phyloP scores from a whole-genome alignment of 2,113 vertebrate genomes.

The Melanerpes formicivorus region DNA sequence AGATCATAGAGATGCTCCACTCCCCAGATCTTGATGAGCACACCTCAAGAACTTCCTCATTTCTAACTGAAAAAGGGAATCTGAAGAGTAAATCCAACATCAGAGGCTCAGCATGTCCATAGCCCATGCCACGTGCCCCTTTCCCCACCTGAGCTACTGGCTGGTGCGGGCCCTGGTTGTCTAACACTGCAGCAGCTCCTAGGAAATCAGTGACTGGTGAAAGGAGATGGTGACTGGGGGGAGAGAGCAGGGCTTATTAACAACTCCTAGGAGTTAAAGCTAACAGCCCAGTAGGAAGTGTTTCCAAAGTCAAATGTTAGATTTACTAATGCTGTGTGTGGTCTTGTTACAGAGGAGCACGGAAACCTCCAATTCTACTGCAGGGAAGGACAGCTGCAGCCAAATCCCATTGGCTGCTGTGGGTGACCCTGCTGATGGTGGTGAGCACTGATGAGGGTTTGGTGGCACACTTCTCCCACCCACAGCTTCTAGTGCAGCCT shows the following conservation, averaged over 20 bases:
- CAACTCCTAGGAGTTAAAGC: not conserved
- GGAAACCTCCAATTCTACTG: not conserved
- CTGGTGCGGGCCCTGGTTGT: not conserved
- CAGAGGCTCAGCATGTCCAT: accelerated
- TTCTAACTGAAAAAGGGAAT: not conserved
- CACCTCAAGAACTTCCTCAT: not conserved
- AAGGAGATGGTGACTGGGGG: not conserved
- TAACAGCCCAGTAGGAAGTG: not conserved
- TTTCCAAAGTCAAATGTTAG: not conserved
- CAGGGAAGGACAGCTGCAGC: not conserved
- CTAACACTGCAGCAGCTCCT: not conserved
- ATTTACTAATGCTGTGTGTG: not conserved
- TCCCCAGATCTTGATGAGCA: not conserved
- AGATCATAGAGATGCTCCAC: not conserved
- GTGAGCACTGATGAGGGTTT: not conserved
- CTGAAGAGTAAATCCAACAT: not conserved
- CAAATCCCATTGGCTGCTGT: not conserved
- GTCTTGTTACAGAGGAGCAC: not conserved
- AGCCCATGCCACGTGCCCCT: not conserved
- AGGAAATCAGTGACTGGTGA: not conserved
- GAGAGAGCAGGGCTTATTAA: not conserved
- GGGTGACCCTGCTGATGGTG: not conserved
- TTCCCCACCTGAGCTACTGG: accelerated
- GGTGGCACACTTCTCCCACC: not conserved
- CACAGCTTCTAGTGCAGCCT: not conserved